Percentiles rank a stretch among this genome's conserved stretches.
Evolutionary conservation across 1,140 invertebrate species (phyloP).

Genomic region (Cyclina sinensis): DNA sequence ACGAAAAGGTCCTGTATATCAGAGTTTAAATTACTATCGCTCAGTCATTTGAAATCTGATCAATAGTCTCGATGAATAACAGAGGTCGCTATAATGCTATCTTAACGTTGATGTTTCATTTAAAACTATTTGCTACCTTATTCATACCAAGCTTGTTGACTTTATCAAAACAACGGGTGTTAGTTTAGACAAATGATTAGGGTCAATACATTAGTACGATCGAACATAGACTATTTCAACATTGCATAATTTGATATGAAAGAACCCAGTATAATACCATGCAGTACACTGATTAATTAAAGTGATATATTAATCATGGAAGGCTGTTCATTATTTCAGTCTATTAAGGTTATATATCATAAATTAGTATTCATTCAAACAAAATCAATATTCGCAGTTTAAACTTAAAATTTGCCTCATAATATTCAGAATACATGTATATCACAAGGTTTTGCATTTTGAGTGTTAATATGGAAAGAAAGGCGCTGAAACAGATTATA

Average conservation of each 20-base stretch:
- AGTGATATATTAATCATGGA: too few species aligned
- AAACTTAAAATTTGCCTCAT: too few species aligned
- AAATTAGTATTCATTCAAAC: too few species aligned
- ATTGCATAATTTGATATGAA: constrained; percentile 21
- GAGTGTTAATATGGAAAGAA: too few species aligned
- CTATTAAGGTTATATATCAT: too few species aligned
- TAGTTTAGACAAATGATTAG: constrained; percentile 54
- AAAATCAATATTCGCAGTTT: too few species aligned
- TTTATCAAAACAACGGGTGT: constrained; percentile 54
- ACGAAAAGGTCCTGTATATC: too few species aligned
- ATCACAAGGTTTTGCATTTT: too few species aligned
- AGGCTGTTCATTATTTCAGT: too few species aligned
- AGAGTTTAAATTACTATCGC: background rate
- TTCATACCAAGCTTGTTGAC: constrained; percentile 46
- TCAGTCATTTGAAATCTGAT: background rate
- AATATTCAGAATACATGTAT: too few species aligned
- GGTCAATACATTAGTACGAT: constrained; percentile 8
- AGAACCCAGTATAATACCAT: background rate
- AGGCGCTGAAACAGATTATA: too few species aligned
- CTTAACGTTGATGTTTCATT: constrained; percentile 50
- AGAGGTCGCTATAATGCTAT: constrained; percentile 38
- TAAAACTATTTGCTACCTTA: constrained; percentile 32
- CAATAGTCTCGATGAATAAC: constrained; percentile 26
- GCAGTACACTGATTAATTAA: too few species aligned
- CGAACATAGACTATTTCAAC: constrained; percentile 3